Evolutionary conservation across 1,140 invertebrate species (phyloP), one percentile per base, ranked within the genome.

Genomic region (Drosophila ananassae): DNA sequence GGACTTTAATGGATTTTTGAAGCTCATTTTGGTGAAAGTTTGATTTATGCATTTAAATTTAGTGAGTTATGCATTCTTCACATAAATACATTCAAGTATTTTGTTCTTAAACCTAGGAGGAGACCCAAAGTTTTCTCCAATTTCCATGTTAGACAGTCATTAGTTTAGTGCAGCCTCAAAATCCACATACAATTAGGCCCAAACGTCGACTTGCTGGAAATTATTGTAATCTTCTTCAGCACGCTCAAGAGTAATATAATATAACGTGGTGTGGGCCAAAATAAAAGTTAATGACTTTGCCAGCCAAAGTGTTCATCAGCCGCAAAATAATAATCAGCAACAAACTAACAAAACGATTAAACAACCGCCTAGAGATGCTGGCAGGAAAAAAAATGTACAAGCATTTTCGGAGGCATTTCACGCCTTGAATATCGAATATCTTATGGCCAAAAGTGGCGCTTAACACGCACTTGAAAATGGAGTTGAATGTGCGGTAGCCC

Each of bases 391-490:
- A 44, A 44, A 44, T 7, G 10, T 37, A 37, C 2, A 44, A 44
- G 50, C 62, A 39, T 28, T 50, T 64, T 46, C 44, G 57, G 50
- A 62, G 50, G 59, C 77, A 73, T 76, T 84, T 80, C 54, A 58
- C 81, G 81, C 73, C 73, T 74, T 54, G 21, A 47, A 47, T 22
- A 55, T 47, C 22, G 54, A 46, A 74, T 59, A 52, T 52, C 44
- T 47, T 59, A 62, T 64, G 46, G 64, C 37, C 47, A 46, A 87
- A 74, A 85, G 83, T 82, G 81, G 79, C 83, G 83, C 66, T 89
- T 77, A 89, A 83, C 83, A 89, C 79, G 79, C 83, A 89, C 64
- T 80, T 80, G 57, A 64, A 64, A 54, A 46, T 34, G 56, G 69
- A 87, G 72, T 89, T 87, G 82, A 80, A 85, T 83, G 80, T 76